phyloP scores from a whole-genome alignment of 2,888 invertebrate genomes.

The Sialis lutaria region DNA sequence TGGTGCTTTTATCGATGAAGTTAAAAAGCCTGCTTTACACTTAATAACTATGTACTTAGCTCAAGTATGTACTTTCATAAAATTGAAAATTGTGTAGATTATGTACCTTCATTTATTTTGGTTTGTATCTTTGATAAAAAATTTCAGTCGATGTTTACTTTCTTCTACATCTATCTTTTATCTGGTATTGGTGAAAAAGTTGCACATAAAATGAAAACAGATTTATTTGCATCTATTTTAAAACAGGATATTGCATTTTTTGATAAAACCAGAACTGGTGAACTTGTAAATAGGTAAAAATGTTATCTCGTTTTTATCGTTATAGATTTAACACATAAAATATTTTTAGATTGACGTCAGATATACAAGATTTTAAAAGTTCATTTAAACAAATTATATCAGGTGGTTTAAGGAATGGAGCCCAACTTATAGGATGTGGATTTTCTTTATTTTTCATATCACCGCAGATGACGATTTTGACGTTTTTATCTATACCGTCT shows the following conservation, averaged over 20 bases:
- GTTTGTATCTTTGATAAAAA: too few relatives aligned
- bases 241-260: slow-evolving; percentile 82
- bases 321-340: neutral
- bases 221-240: slow-evolving; percentile 67
- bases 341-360: slow-evolving; percentile 59
- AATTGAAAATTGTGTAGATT: neutral
- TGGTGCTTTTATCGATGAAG: slow-evolving; percentile 35
- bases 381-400: slow-evolving; percentile 87
- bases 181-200: slow-evolving; percentile 80
- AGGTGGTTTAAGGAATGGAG: slow-evolving; percentile 71
- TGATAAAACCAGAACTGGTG: slow-evolving; percentile 79
- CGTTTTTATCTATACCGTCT: slow-evolving; percentile 69
- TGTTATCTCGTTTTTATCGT: neutral
- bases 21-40: slow-evolving; percentile 47
- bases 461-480: slow-evolving; percentile 72
- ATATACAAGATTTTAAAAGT: slow-evolving; percentile 95
- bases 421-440: slow-evolving; percentile 70
- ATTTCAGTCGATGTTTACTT: slow-evolving; percentile 68
- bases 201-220: slow-evolving; percentile 61
- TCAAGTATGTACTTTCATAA: slow-evolving; percentile 37
- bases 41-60: slow-evolving; percentile 50
- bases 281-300: slow-evolving; percentile 65
- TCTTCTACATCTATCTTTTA: slow-evolving; percentile 73
- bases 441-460: slow-evolving; percentile 72
- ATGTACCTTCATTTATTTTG: neutral